Evolutionary conservation across 2,888 invertebrate species (phyloP), one percentile per base, ranked within the genome.

Genomic region (Standfussiana lucernea): DNA sequence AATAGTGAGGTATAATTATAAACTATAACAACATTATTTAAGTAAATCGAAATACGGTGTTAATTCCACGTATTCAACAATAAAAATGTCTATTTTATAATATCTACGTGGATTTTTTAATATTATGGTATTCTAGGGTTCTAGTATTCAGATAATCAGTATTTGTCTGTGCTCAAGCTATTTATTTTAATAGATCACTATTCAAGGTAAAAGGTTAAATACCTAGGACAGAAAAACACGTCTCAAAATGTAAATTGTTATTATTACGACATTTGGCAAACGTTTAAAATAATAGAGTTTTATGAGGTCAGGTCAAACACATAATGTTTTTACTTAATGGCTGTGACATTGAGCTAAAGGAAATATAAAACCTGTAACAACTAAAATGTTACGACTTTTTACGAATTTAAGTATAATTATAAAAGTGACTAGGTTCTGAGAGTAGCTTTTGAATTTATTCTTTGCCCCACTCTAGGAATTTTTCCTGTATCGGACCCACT

Each of bases 301-400:
- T 77, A 66, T 66, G 53, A 77, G 82, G 59, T 77, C 45, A 61
- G 59, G 65, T 77, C 65, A 69, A 69, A 59, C 47, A 80, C n/a
- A 59, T 56, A 42, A 50, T 68, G 8, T n/a, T 45, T 15, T n/a
- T 11, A 35, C 24, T 21, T 66, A 61, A 73, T 53, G 10, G 18
- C 18, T 68, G 15, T 69, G 76, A n/a, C 82, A 82, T 82, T 77
- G 37, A 59, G 35, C 76, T 65, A 50, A 76, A 62, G 75, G 67
- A 73, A 66, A 62, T 62, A 64, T 68, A 62, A 64, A 64, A 75
- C 35, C 28, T 18, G 15, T 56, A 40, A 28, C 10, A 28, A 28
- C 24, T 18, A 40, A 24, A 50, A 40, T 21, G 15, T n/a, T 28
- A 47, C 10, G 13, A 21, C 32, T 32, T 40, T 47, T 18, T 37